phyloP scores from a whole-genome alignment of 2,888 invertebrate species.

The Drosophila lutescens region DNA sequence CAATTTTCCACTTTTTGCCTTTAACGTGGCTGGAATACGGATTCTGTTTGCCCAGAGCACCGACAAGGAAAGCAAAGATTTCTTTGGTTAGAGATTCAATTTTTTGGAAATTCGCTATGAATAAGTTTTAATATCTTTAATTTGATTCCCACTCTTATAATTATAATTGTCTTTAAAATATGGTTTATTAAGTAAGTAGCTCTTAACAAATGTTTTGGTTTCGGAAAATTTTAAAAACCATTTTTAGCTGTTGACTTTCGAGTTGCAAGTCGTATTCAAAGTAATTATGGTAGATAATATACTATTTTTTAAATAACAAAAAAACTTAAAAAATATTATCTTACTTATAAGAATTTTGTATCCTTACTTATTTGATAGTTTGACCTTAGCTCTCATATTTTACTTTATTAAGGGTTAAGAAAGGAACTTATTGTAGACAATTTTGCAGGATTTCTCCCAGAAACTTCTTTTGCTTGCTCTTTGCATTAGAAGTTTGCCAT shows the following conservation, averaged over 20 bases:
- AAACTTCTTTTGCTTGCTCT: conserved; percentile 21
- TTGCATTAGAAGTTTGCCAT: conserved; percentile 60
- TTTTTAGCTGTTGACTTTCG: too few species aligned
- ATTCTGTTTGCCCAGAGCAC: conserved; percentile 29
- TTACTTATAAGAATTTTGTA: too few species aligned
- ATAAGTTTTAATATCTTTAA: neutral
- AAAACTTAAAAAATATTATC: neutral
- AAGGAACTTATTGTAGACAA: neutral
- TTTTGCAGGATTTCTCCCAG: neutral
- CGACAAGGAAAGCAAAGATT: conserved; percentile 10
- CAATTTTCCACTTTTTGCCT: conserved; percentile 62
- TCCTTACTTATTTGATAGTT: neutral
- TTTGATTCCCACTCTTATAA: neutral
- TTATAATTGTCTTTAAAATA: too few species aligned
- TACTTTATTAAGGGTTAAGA: neutral
- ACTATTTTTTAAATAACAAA: neutral
- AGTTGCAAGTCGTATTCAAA: too few species aligned
- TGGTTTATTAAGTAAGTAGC: too few species aligned
- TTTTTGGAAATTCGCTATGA: neutral
- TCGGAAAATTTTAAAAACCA: too few species aligned
- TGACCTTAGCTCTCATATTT: neutral
- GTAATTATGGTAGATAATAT: neutral
- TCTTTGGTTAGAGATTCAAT: neutral
- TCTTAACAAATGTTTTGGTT: too few species aligned
- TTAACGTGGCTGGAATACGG: conserved; percentile 41